Conservation (phyloP, 2,888 invertebrate genomes). For the Alcis repandata region DNA sequence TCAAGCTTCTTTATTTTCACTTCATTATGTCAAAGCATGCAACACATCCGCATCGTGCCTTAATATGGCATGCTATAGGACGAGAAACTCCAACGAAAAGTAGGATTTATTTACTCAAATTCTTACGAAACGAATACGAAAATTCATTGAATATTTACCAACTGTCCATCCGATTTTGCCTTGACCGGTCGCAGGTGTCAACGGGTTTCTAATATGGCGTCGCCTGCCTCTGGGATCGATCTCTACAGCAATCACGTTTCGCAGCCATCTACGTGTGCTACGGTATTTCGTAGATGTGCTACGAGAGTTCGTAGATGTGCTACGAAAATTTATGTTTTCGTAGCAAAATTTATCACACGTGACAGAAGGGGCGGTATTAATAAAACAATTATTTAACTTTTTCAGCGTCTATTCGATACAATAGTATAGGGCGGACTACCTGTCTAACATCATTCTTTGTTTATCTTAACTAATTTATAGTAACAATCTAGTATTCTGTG, state of each 20-base stretch:
- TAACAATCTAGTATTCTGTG: no score
- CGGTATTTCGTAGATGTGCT: conserved; percentile 3
- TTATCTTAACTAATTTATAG: no score
- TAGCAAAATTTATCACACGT: neutral
- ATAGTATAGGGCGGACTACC: no score
- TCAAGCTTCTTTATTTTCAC: no score
- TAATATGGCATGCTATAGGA: no score
- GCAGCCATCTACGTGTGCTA: conserved; percentile 14
- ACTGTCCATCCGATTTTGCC: neutral
- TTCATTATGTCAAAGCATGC: no score
- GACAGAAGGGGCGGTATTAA: neutral
- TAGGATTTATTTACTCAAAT: neutral
- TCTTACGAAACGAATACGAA: neutral
- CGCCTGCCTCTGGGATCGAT: conserved; percentile 16
- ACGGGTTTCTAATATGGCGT: conserved; percentile 1
- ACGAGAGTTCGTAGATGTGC: conserved; percentile 10
- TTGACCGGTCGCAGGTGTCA: conserved; percentile 17
- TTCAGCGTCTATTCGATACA: no score
- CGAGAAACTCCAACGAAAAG: no score
- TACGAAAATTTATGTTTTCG: conserved; percentile 5
- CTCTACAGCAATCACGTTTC: conserved; percentile 16
- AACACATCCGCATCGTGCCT: no score
- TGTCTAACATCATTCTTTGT: no score
- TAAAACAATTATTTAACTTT: no score
- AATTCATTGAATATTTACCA: conserved; percentile 13